Percentiles rank a stretch among this genome's conserved stretches.
phyloP scores from a whole-genome alignment of 1,140 invertebrate genomes.

The Anthonomus grandis region DNA sequence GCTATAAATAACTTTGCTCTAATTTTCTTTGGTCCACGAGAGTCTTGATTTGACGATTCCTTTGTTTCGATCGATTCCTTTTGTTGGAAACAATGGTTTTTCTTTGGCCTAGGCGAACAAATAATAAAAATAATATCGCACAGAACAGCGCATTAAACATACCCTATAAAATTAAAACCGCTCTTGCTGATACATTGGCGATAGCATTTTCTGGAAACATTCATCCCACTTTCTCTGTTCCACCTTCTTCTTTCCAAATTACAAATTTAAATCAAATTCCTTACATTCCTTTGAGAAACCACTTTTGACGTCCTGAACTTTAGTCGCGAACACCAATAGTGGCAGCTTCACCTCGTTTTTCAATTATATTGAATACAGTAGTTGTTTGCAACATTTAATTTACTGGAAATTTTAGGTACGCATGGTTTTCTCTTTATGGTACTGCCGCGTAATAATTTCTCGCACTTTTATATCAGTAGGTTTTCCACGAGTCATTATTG shows the following conservation, averaged over 20 bases:
- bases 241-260: conserved; percentile 11
- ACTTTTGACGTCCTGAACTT: conserved; percentile 1
- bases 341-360: neutral
- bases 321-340: conserved; percentile 2
- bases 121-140: neutral
- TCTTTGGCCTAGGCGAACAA: conserved; percentile 11
- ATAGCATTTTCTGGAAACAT: conserved; percentile 15
- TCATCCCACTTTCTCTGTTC: conserved; percentile 11
- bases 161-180: neutral
- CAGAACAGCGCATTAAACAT: neutral
- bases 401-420: neutral
- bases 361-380: conserved; percentile 1
- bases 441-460: conserved; percentile 6
- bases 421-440: neutral
- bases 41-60: conserved; percentile 14
- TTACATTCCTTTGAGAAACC: neutral
- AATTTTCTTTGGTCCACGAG: conserved; percentile 18
- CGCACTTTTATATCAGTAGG: conserved; percentile 5
- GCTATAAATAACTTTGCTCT: conserved; percentile 33
- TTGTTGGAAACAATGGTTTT: conserved; percentile 23
- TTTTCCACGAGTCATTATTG: conserved; percentile 1
- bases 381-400: conserved; percentile 2
- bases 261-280: conserved; percentile 14
- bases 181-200: conserved; percentile 5
- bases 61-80: conserved; percentile 26